These are phyloP conservation scores for Samia ricini DNA, from an alignment of 1,140 invertebrate genomes.

Conservation along the genomic window DNA sequence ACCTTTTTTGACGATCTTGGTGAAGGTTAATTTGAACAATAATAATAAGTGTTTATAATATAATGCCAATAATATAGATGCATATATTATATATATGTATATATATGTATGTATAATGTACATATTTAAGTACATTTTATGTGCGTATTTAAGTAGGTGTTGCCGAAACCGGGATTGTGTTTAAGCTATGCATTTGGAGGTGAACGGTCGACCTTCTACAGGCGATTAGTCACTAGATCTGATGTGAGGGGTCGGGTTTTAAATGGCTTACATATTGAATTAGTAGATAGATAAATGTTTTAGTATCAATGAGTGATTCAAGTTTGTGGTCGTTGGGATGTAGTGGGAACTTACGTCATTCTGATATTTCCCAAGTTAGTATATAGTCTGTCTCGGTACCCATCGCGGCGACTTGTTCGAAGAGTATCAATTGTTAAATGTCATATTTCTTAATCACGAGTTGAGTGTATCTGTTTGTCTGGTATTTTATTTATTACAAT, in stretches of 20 bases:
- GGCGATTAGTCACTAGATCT: constrained; percentile 4
- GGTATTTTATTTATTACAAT: no score
- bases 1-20: no score
- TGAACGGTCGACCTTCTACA: constrained; percentile 6
- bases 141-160: neutral
- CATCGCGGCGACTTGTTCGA: no score
- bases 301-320: constrained; percentile 7
- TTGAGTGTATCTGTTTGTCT: no score
- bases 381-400: neutral
- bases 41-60: no score
- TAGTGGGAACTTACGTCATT: constrained; percentile 1
- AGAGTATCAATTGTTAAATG: no score
- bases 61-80: no score
- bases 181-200: constrained; percentile 5
- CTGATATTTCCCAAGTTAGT: neutral
- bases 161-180: neutral
- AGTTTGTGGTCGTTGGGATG: neutral
- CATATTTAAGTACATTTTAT: neutral
- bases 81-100: neutral
- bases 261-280: no score
- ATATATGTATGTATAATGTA: neutral
- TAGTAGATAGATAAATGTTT: neutral
- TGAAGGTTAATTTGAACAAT: no score
- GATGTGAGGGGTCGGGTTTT: constrained; percentile 3
- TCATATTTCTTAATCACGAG: no score